Evolutionary conservation across 2,797 vertebrate genomes (phyloP).

Genomic region (Garrulus glandarius): DNA sequence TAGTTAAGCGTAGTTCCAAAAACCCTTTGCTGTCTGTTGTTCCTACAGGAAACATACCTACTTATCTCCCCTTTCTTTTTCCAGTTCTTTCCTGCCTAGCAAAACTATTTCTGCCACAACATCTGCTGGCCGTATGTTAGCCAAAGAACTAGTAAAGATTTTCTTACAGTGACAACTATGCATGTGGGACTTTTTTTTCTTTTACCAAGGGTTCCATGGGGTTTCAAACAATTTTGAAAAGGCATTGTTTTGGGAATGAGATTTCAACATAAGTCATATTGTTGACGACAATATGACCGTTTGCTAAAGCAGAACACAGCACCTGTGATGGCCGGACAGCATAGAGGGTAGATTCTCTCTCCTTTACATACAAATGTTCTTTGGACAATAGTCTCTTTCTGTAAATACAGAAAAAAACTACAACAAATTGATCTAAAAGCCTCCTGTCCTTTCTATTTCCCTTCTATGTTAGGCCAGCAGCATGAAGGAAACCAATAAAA

Average conservation of each 20-base stretch:
- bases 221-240: not conserved
- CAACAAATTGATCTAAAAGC: not conserved
- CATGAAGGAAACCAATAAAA: not conserved
- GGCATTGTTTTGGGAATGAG: not conserved
- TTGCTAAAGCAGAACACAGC: not conserved
- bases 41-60: not conserved
- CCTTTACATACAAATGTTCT: not conserved
- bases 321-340: not conserved
- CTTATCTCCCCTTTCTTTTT: not conserved
- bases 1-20: not conserved
- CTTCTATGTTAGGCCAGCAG: not conserved
- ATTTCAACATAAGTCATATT: not conserved
- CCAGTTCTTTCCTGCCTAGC: not conserved
- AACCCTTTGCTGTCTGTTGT: not conserved
- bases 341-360: not conserved
- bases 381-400: not conserved
- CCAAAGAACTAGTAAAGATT: not conserved
- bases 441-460: not conserved
- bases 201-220: not conserved
- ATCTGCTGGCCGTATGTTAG: fast-evolving
- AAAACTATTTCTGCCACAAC: not conserved
- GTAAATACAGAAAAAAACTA: not conserved
- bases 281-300: not conserved
- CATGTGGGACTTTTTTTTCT: not conserved
- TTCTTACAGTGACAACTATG: not conserved